These are phyloP conservation scores for Caenorhabditis sp. DNA, from an alignment of 2,888 invertebrate genomes.

Conservation along the genomic window DNA sequence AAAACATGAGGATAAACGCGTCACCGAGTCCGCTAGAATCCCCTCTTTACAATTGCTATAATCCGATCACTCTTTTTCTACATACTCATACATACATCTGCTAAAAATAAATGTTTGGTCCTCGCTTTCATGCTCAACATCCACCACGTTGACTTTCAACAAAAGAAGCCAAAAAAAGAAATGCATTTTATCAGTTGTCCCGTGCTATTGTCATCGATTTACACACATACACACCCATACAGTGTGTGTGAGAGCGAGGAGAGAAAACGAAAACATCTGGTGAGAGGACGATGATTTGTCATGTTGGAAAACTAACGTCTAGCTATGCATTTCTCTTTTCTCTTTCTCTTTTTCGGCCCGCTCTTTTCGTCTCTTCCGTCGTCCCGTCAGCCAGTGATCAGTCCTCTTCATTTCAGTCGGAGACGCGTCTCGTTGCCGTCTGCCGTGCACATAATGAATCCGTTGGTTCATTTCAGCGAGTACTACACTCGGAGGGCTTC, in stretches of 20 bases:
- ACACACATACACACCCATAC: slow-evolving; percentile 5
- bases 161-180: too few species aligned
- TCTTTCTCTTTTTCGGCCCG: neutral
- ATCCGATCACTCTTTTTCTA: too few species aligned
- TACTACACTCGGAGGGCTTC: slow-evolving; percentile 41
- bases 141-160: too few species aligned
- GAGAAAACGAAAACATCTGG: slow-evolving; percentile 46
- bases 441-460: neutral
- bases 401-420: neutral
- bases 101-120: too few species aligned
- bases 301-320: slow-evolving; percentile 27
- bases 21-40: too few species aligned
- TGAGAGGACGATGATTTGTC: slow-evolving; percentile 39
- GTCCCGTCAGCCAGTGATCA: neutral
- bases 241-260: slow-evolving; percentile 1
- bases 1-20: slow-evolving; percentile 4
- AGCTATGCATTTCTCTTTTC: slow-evolving; percentile 16
- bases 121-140: too few species aligned
- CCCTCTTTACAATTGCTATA: too few species aligned
- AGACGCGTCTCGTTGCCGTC: neutral
- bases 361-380: neutral
- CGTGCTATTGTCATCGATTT: too few species aligned
- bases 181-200: too few species aligned
- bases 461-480: slow-evolving; percentile 18
- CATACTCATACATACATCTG: too few species aligned